Conservation (phyloP, 2,888 invertebrate genomes). For the Orthonevra nobilis region DNA sequence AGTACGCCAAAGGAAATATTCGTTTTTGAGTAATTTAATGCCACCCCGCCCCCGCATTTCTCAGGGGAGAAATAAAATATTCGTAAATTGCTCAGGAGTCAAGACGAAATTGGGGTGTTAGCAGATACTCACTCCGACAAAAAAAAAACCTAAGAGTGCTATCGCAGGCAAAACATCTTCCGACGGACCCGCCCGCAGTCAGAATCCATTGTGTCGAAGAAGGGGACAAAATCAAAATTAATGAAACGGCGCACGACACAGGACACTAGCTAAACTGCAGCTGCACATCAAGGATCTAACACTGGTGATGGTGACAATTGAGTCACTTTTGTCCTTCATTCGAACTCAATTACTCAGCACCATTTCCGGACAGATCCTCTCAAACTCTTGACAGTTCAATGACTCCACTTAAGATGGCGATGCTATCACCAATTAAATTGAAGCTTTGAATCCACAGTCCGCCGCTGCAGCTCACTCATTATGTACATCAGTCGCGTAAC, state of each 20-base stretch:
- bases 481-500: slow-evolving; percentile 22
- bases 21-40: slow-evolving; percentile 39
- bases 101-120: too few relatives aligned
- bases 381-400: slow-evolving; percentile 22
- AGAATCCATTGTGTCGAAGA: slow-evolving; percentile 35
- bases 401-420: slow-evolving; percentile 2
- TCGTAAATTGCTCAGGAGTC: slow-evolving; percentile 22
- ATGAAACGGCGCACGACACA: slow-evolving; percentile 41
- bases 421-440: slow-evolving; percentile 50
- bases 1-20: slow-evolving; percentile 54
- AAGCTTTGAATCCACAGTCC: slow-evolving; percentile 9
- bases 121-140: not conserved
- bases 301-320: slow-evolving; percentile 33
- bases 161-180: slow-evolving; percentile 26
- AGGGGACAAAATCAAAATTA: slow-evolving; percentile 63
- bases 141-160: slow-evolving; percentile 15
- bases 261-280: slow-evolving; percentile 16
- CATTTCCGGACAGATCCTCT: slow-evolving; percentile 23
- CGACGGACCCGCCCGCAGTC: not conserved
- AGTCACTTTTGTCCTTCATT: slow-evolving; percentile 33
- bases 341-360: slow-evolving; percentile 36
- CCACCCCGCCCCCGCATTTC: not conserved
- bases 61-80: slow-evolving; percentile 49
- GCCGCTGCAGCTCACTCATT: slow-evolving; percentile 28
- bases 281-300: slow-evolving; percentile 13